Conservation (phyloP, 2,797 vertebrate genomes). For the Sebastes oblongus region DNA sequence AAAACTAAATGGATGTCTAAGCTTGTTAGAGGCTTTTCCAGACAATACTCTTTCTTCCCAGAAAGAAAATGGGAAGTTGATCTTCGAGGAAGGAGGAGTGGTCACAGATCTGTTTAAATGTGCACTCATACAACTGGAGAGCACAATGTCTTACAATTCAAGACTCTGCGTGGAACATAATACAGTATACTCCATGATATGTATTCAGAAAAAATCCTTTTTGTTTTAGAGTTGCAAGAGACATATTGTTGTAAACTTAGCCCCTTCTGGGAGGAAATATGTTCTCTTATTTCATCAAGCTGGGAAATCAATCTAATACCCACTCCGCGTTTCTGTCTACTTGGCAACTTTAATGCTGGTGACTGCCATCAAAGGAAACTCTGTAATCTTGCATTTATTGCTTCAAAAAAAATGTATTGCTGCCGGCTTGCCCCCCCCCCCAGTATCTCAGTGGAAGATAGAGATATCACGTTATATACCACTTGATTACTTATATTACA, state of each 20-base stretch:
- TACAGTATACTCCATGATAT: too few relatives aligned
- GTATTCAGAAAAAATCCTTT: background rate
- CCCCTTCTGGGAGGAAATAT: background rate
- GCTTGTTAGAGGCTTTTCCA: too few relatives aligned
- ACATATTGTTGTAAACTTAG: background rate
- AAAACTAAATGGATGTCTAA: background rate
- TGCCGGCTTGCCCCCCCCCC: background rate
- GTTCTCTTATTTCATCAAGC: background rate
- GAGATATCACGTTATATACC: background rate
- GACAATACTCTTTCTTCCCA: too few relatives aligned
- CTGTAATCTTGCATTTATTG: background rate
- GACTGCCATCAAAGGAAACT: background rate
- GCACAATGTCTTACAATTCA: too few relatives aligned
- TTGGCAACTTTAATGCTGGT: background rate
- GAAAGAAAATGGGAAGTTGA: too few relatives aligned
- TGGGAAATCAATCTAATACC: background rate
- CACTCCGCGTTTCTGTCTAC: background rate
- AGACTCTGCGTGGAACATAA: too few relatives aligned
- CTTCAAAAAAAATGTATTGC: background rate
- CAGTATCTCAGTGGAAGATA: too few relatives aligned
- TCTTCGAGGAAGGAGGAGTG: background rate
- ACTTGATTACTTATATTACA: background rate
- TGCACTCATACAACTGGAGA: too few relatives aligned
- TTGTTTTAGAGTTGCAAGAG: background rate
- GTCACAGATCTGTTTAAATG: too few relatives aligned